A percentile compares a stretch with the other conserved stretches of the same genome.
These are phyloP conservation scores for Tyrophagus putrescentiae DNA, from an alignment of 1,140 invertebrate species.

Conservation along the genomic window DNA sequence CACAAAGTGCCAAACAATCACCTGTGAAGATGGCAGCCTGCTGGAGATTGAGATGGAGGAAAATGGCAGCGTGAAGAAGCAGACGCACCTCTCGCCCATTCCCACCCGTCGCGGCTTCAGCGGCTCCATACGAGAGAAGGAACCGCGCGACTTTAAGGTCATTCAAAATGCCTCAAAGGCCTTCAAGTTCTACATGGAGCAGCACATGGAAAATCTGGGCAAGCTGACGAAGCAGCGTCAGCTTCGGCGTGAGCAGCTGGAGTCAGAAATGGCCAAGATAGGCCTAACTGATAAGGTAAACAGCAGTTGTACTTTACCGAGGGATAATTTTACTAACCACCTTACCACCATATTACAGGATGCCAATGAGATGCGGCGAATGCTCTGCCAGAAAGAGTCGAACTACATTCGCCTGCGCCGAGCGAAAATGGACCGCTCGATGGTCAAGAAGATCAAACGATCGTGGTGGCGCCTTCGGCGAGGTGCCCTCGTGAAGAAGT, in stretches of 20 bases:
- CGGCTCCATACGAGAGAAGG: no score
- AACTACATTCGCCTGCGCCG: slow-evolving; percentile 86
- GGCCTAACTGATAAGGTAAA: slow-evolving; percentile 61
- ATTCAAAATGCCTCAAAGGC: slow-evolving; percentile 69
- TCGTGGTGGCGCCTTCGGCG: slow-evolving; percentile 95
- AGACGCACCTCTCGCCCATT: no score
- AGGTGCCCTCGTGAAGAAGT: slow-evolving; percentile 90
- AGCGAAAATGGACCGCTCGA: slow-evolving; percentile 95
- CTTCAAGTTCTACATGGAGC: slow-evolving; percentile 99
- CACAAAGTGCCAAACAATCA: background rate
- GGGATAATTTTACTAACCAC: no score
- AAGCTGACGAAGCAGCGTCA: slow-evolving; percentile 85
- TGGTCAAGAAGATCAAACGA: slow-evolving; percentile 78
- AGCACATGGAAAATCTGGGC: slow-evolving; percentile 92
- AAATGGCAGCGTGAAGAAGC: no score
- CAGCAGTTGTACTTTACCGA: no score
- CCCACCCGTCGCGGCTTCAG: slow-evolving; percentile 77
- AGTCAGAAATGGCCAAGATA: slow-evolving; percentile 86
- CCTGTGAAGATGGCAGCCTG: no score
- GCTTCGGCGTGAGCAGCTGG: slow-evolving; percentile 71
- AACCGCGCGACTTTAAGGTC: slow-evolving; percentile 74
- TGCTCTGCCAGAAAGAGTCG: slow-evolving; percentile 94
- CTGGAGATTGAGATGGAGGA: no score
- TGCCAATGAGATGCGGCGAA: slow-evolving; percentile 83
- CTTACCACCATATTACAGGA: no score